Percentiles rank a stretch among this genome's conserved stretches.
These are phyloP conservation scores for Lymantria monacha DNA, from an alignment of 2,888 invertebrate species.

Conservation along the genomic window DNA sequence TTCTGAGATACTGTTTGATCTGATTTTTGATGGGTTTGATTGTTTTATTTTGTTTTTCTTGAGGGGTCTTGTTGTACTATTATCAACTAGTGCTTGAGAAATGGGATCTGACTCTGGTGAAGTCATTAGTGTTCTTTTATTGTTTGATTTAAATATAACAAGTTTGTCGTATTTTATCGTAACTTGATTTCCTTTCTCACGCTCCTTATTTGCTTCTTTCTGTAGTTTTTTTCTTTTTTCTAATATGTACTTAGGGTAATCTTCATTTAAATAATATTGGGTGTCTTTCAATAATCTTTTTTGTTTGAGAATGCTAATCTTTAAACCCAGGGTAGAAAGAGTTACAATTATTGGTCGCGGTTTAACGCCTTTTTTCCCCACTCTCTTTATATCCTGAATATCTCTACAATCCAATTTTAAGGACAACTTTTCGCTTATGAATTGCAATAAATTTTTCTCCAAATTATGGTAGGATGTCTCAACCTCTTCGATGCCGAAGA, in stretches of 20 bases:
- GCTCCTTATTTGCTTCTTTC: neutral
- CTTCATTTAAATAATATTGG: neutral
- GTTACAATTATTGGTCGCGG: neutral
- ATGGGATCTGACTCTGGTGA: neutral
- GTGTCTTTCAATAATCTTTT: neutral
- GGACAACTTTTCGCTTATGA: neutral
- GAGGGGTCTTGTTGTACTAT: neutral
- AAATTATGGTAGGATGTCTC: neutral
- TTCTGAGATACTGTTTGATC: neutral
- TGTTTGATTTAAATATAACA: neutral
- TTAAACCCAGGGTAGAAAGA: neutral
- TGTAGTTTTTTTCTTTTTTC: neutral
- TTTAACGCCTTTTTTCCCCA: neutral
- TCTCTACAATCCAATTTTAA: neutral
- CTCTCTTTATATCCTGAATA: neutral
- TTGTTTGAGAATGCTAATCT: neutral
- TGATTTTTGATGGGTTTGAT: neutral
- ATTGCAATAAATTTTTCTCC: neutral
- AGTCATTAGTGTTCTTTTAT: neutral
- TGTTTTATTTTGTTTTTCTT: neutral
- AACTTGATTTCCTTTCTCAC: neutral
- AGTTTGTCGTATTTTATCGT: neutral
- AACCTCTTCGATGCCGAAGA: neutral
- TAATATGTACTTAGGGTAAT: neutral
- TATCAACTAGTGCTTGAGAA: neutral